phyloP scores from a whole-genome alignment of 2,888 invertebrate genomes.

The Neoitamus cyanurus region DNA sequence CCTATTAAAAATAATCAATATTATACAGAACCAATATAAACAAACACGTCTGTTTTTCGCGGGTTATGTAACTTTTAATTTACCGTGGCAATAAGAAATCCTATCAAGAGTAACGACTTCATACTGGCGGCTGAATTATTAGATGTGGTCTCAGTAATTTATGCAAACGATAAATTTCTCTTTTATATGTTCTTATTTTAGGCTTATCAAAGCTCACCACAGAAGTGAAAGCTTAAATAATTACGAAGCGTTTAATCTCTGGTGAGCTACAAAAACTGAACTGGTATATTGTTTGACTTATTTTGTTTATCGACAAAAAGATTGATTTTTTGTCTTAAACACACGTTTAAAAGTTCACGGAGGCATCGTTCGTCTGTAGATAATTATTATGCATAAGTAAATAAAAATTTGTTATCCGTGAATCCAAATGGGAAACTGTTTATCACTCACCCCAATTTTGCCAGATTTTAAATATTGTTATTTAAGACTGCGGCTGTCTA shows the following conservation, averaged over 20 bases:
- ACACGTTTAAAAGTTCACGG: background rate
- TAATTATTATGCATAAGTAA: no score
- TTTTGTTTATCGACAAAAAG: background rate
- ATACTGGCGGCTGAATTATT: background rate
- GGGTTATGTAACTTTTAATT: background rate
- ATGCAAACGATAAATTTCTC: background rate
- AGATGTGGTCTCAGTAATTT: background rate
- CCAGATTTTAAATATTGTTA: no score
- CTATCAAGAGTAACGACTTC: background rate
- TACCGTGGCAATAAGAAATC: background rate
- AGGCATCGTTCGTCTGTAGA: background rate
- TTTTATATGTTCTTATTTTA: background rate
- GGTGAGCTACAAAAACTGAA: no score
- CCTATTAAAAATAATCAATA: background rate
- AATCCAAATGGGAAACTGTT: background rate
- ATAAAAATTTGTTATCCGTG: background rate
- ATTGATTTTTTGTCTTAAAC: background rate
- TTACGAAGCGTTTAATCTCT: background rate
- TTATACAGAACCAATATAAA: background rate
- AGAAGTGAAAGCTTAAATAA: background rate
- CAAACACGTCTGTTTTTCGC: background rate
- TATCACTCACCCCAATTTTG: no score
- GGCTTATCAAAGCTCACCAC: background rate
- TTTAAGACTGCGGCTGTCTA: no score
- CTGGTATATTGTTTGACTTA: no score